A percentile compares a stretch with the other conserved stretches of the same genome.
Conservation (phyloP, 2,888 invertebrate species). For the Lochmaea crataegi region DNA sequence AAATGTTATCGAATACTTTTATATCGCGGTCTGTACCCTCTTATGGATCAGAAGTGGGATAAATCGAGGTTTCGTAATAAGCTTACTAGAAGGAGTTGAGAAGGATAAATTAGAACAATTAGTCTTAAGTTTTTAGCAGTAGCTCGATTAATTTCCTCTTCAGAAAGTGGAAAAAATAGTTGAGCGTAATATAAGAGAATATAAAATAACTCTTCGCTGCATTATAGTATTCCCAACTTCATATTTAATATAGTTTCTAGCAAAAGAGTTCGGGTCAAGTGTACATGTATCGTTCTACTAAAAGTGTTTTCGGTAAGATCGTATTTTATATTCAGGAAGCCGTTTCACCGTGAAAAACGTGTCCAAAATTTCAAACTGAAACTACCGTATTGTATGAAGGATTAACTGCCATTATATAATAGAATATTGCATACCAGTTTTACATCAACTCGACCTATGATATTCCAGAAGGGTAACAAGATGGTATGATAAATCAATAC, state of each 20-base stretch:
- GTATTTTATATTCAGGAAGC: conserved; percentile 42
- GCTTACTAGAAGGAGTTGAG: conserved; percentile 1
- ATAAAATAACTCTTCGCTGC: neutral
- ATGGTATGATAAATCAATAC: neutral
- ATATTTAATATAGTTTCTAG: conserved; percentile 17
- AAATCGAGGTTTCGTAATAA: conserved; percentile 30
- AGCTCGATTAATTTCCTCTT: too few species aligned
- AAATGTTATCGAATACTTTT: conserved; percentile 34
- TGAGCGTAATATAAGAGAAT: too few species aligned
- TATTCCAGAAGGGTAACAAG: neutral
- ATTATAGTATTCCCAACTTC: neutral
- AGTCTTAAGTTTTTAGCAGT: neutral
- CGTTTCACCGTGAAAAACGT: conserved; percentile 33
- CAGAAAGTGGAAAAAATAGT: too few species aligned
- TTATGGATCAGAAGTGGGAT: conserved; percentile 25
- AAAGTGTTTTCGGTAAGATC: conserved; percentile 38
- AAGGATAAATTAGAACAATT: conserved; percentile 22
- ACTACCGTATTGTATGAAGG: conserved; percentile 27
- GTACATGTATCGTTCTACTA: conserved; percentile 27
- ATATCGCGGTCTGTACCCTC: conserved; percentile 9
- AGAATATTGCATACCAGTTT: conserved; percentile 17
- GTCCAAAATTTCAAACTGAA: conserved; percentile 32
- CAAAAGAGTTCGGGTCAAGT: conserved; percentile 9
- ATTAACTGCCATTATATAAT: conserved; percentile 33
- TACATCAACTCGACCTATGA: neutral